These are phyloP conservation scores for Lordiphosa collinella DNA, from an alignment of 1,140 invertebrate species.

Conservation along the genomic window DNA sequence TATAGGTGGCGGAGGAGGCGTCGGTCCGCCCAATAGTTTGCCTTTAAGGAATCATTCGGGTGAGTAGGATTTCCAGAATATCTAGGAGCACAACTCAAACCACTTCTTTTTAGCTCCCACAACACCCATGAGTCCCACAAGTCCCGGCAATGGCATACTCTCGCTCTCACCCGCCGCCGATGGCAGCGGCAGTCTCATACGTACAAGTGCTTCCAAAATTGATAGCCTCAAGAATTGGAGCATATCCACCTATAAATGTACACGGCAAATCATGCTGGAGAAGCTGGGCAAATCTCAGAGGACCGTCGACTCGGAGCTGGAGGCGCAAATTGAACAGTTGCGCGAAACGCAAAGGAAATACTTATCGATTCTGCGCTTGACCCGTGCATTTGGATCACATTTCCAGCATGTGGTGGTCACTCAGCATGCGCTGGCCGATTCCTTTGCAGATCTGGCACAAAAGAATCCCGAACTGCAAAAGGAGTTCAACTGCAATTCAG, in stretches of 20 bases:
- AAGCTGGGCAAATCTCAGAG: slow-evolving; percentile 95
- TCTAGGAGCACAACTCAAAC: background rate
- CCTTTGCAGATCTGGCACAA: slow-evolving; percentile 96
- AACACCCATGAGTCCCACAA: slow-evolving; percentile 81
- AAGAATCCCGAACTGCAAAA: slow-evolving; percentile 96
- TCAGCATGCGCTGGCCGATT: slow-evolving; percentile 82
- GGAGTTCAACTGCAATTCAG: slow-evolving; percentile 96
- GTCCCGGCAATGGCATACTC: slow-evolving; percentile 70
- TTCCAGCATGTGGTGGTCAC: slow-evolving; percentile 94
- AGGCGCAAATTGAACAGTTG: slow-evolving; percentile 94
- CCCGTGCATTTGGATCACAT: slow-evolving; percentile 91
- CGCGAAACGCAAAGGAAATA: slow-evolving; percentile 97
- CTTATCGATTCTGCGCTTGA: slow-evolving; percentile 91
- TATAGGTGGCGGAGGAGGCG: slow-evolving; percentile 12
- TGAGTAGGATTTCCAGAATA: no score
- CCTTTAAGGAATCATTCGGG: slow-evolving; percentile 81
- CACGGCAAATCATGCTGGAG: slow-evolving; percentile 96
- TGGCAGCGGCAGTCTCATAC: slow-evolving; percentile 81
- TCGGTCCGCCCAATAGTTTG: slow-evolving; percentile 66
- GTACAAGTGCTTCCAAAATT: slow-evolving; percentile 87
- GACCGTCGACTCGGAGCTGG: slow-evolving; percentile 90
- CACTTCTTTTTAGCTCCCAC: slow-evolving; percentile 49
- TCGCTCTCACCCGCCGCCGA: slow-evolving; percentile 53
- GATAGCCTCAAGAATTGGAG: slow-evolving; percentile 97
- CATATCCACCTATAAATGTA: slow-evolving; percentile 98